Evolutionary conservation across 2,113 vertebrate genomes (phyloP), one percentile per base, ranked within the genome.

Genomic region (Ailurus styani): DNA sequence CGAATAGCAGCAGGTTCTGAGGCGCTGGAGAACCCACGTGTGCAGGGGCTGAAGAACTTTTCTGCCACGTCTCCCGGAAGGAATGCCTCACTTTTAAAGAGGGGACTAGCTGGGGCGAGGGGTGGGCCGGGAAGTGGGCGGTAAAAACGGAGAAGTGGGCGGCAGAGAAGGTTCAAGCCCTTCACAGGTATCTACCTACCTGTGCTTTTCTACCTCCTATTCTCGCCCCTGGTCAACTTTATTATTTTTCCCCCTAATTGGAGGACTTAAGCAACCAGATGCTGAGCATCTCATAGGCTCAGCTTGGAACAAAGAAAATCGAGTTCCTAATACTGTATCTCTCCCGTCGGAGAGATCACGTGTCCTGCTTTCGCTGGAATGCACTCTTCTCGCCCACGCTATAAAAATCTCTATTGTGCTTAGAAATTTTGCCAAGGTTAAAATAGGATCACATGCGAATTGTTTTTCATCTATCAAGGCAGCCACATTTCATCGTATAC

Each of bases 261-360:
- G 34, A 82, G n/a, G 96, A 81, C n/a, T 96, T 91, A 37, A 92
- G 95, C 90, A 77, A 42, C 45, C 57, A 87, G 54, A 91, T 87
- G 66, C 90, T 21, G n/a, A 97, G 84, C 95, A 79, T 83, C 93
- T 96, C 92, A 96, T 50, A 97, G 96, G 96, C 93, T 98, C 85
- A 90, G 96, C 29, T 87, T 93, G 95, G 90, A 98, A 98, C 96
- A 98, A 98, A 98, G 95, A 97, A 96, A 98, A 94, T 23, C 96
- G 64, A 93, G 93, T 97, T 96, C 96, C 97, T 90, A 98, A 96
- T 82, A 95, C 97, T 86, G 97, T 79, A 47, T 96, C 95, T 96
- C 95, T 90, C 84, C 25, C 25, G 40, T 90, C 87, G 91, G 84
- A 93, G 82, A 75, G 73, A 98, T 98, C 98, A 97, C 96, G 96